Base-by-base conservation (phyloP, 2,113 vertebrate species). In the Pipra filicauda region DNA sequence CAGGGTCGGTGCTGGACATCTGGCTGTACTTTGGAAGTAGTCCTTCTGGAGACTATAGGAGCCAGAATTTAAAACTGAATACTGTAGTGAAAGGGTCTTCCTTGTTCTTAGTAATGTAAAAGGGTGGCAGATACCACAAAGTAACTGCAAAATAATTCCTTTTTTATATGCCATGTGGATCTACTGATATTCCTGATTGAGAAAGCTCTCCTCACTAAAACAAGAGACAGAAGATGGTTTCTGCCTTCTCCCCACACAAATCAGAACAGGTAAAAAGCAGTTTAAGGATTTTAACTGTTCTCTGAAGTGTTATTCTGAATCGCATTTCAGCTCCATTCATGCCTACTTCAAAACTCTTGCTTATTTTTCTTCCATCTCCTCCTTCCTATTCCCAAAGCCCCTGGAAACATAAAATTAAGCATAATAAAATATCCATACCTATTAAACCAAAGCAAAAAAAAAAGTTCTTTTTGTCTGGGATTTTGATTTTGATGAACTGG, bases 381-480 rank as follows among this genome's bases (percentile, higher is more conserved):
- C 30, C 61, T 79, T 74, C 54, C 35, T 95, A 89, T 78, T 82
- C 86, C 90, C 64, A 69, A 84, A 77, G 55, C 11, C 48, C 35
- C 51, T 21, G 35, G 64, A 95, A 97, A 91, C 66, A 95, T 19
- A 93, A 83, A 78, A 93, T 81, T 89, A 87, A 79, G 41, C 76
- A 48, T 83, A 96, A 93, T 88, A 95, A 93, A 96, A 90, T 85
- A 97, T 59, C 82, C 31, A 84, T 93, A 97, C 46, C 91, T 95
- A 96, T 96, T 96, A 97, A 94, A 92, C 39, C 19, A 93, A 91
- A 48, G 37, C 5, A 33, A 31, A 91, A 66, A 62, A 62, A 37
- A 46, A 22, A 23, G 24, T 78, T 89, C 12, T 81, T 89, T 96
- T 83, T 94, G 81, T 96, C 89, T 93, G 78, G 43, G 66, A 80